These are phyloP conservation scores for Darevskia mixta DNA, from an alignment of 2,797 vertebrate genomes.

Conservation along the genomic window DNA sequence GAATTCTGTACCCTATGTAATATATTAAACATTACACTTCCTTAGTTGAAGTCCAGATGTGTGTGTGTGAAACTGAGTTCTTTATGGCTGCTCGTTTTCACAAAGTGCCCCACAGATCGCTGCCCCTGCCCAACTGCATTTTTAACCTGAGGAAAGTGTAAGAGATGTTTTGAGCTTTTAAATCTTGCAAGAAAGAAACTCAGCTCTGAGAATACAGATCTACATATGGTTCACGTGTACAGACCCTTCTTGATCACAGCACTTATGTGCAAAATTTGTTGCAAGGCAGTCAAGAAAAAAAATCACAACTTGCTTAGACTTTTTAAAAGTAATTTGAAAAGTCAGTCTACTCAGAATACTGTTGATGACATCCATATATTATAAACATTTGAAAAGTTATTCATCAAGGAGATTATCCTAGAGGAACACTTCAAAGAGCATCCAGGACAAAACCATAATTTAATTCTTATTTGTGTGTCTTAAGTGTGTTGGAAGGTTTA, in stretches of 20 bases:
- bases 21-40: not conserved
- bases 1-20: not conserved
- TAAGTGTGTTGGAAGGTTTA: slow-evolving; percentile 17
- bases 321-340: slow-evolving; percentile 42
- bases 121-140: not conserved
- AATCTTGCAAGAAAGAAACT: slow-evolving; percentile 1
- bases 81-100: not conserved
- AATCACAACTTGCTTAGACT: not conserved
- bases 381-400: not conserved
- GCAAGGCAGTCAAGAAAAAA: slow-evolving; percentile 37
- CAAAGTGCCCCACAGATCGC: not conserved
- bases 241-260: not conserved
- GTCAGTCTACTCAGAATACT: not conserved
- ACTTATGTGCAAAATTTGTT: not conserved
- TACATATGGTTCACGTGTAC: not conserved
- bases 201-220: not conserved
- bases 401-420: not conserved
- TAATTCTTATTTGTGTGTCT: not conserved
- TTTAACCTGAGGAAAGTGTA: not conserved
- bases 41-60: not conserved
- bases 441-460: accelerated
- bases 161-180: not conserved
- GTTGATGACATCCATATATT: not conserved
- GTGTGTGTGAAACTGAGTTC: not conserved
- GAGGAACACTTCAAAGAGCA: not conserved